Evolutionary conservation across 2,113 vertebrate species (phyloP).

Genomic region (Pseudopodoces humilis): DNA sequence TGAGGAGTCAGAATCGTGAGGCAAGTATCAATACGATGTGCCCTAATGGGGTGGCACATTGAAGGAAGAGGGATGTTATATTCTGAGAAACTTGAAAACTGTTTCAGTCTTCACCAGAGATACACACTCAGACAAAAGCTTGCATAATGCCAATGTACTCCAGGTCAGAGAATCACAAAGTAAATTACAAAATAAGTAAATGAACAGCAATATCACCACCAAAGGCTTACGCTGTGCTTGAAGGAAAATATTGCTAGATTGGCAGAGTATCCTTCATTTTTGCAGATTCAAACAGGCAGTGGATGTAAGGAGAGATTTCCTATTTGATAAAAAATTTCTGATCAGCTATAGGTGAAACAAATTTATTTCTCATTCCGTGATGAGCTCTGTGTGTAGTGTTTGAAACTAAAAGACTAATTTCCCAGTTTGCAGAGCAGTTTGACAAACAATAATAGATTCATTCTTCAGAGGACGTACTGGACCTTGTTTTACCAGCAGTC

Average conservation of each 20-base stretch:
- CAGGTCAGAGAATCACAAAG: neutral
- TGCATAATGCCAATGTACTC: neutral
- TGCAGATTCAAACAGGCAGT: neutral
- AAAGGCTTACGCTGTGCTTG: neutral
- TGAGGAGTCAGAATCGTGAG: conserved; percentile 16
- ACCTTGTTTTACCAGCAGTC: neutral
- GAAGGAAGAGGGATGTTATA: neutral
- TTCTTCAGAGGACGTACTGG: neutral
- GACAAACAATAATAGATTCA: neutral
- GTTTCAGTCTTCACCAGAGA: neutral
- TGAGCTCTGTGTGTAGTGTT: neutral
- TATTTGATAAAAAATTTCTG: neutral
- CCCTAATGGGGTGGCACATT: neutral
- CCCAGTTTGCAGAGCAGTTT: neutral
- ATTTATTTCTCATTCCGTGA: neutral
- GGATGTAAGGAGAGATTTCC: neutral
- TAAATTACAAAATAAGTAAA: neutral
- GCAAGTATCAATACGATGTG: neutral
- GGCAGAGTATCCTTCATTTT: neutral
- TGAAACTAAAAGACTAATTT: neutral
- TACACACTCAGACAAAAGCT: neutral
- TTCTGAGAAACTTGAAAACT: neutral
- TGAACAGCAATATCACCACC: neutral
- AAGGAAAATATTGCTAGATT: neutral
- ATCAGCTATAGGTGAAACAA: neutral